phyloP scores from a whole-genome alignment of 2,797 vertebrate genomes.

The Glossophaga mutica region DNA sequence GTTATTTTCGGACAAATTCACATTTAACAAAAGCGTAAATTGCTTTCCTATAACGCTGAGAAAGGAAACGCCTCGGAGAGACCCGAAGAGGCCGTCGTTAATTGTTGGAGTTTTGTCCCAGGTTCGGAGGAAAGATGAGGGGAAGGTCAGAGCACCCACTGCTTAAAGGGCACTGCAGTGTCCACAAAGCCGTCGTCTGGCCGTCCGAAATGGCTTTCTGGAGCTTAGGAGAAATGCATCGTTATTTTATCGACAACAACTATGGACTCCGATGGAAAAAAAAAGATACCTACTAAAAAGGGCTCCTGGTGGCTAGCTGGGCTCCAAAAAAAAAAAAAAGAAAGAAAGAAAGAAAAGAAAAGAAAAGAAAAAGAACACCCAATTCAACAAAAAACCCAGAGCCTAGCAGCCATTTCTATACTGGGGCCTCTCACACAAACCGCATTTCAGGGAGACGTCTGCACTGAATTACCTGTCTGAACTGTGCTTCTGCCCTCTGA shows the following conservation, averaged over 20 bases:
- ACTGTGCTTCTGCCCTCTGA: not conserved
- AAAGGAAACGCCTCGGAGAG: not conserved
- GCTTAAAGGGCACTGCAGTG: not conserved
- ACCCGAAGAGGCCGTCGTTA: not conserved
- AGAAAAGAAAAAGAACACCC: not conserved
- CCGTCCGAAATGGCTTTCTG: not conserved
- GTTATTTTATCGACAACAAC: not conserved
- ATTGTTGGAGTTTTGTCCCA: not conserved
- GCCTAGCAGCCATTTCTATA: not conserved
- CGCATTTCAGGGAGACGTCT: not conserved
- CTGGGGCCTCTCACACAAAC: not conserved
- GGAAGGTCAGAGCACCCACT: not conserved
- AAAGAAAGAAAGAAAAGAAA: not conserved
- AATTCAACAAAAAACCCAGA: not conserved
- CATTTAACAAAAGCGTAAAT: not conserved
- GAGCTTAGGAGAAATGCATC: not conserved
- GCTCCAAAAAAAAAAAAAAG: no score
- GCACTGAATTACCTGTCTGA: not conserved
- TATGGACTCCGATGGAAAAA: not conserved
- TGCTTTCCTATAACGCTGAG: not conserved
- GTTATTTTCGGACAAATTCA: slow-evolving; percentile 40
- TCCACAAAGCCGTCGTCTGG: not conserved
- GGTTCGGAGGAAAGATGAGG: not conserved
- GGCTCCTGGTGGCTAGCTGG: not conserved
- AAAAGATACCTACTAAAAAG: not conserved